Percentiles rank a stretch among this genome's conserved stretches.
phyloP scores from a whole-genome alignment of 2,797 vertebrate genomes.

The Sebastes glaucus region DNA sequence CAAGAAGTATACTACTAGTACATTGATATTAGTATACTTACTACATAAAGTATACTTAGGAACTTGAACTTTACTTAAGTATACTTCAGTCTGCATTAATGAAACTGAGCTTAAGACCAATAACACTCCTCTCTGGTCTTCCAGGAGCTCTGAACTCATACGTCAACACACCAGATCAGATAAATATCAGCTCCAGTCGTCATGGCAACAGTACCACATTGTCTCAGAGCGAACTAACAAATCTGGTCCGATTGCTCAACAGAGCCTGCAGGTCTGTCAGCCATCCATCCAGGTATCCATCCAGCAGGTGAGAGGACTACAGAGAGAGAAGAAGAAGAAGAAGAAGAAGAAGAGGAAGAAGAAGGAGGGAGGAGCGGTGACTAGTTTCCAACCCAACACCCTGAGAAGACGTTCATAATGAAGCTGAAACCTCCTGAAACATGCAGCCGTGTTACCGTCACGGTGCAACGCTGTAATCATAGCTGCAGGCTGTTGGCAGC shows the following conservation, averaged over 20 bases:
- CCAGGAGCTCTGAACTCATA: conserved; percentile 41
- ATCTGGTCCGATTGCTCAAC: conserved; percentile 80
- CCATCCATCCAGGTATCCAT: conserved; percentile 53
- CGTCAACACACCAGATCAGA: conserved; percentile 82
- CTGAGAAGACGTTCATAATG: neutral
- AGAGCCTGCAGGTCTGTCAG: conserved; percentile 67
- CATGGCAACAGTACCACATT: conserved; percentile 77
- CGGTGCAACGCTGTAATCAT: neutral
- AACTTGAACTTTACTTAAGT: too few relatives aligned
- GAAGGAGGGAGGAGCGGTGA: neutral
- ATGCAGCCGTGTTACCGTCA: neutral
- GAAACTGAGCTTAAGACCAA: neutral
- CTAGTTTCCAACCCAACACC: neutral
- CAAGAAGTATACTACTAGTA: too few relatives aligned
- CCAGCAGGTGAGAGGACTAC: conserved; percentile 24
- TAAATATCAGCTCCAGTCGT: conserved; percentile 80
- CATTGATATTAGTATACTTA: too few relatives aligned
- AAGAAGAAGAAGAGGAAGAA: neutral
- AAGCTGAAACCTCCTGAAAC: neutral
- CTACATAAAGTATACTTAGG: too few relatives aligned
- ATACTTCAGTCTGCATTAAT: too few relatives aligned
- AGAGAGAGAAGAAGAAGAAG: neutral
- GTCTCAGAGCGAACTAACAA: conserved; percentile 77
- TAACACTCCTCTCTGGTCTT: neutral
- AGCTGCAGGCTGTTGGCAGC: neutral